Conservation (phyloP, 1,140 invertebrate species). For the Paramacrobiotus metropolitanus region DNA sequence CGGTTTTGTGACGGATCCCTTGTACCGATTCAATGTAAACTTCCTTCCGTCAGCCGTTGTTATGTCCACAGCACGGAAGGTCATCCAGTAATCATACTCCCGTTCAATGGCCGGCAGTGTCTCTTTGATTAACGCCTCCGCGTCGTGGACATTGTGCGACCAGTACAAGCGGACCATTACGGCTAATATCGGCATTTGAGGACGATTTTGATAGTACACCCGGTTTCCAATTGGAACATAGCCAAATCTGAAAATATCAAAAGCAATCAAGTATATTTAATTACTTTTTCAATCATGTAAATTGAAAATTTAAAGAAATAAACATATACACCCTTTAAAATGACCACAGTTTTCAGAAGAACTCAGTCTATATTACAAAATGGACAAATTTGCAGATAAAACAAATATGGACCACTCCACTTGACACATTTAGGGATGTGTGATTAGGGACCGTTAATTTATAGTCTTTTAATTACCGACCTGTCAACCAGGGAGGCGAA, state of each 20-base stretch:
- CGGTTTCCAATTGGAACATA: slow-evolving; percentile 72
- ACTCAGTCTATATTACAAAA: too few species aligned
- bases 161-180: slow-evolving; percentile 58
- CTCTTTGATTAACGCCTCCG: neutral
- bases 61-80: neutral
- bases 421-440: too few species aligned
- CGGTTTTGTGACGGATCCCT: neutral
- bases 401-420: too few species aligned
- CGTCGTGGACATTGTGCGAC: slow-evolving; percentile 39
- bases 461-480: too few species aligned
- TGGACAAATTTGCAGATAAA: too few species aligned
- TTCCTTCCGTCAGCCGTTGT: neutral
- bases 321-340: too few species aligned
- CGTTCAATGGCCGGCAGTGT: neutral
- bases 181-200: slow-evolving; percentile 58
- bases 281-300: too few species aligned
- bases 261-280: too few species aligned
- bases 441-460: too few species aligned
- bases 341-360: too few species aligned
- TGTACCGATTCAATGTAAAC: neutral
- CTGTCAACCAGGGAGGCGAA: slow-evolving; percentile 2
- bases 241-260: slow-evolving; percentile 29
- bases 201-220: slow-evolving; percentile 55
- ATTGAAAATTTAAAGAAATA: too few species aligned
- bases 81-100: neutral